These are phyloP conservation scores for Miniopterus natalensis DNA, from an alignment of 2,113 vertebrate genomes.

Conservation along the genomic window DNA sequence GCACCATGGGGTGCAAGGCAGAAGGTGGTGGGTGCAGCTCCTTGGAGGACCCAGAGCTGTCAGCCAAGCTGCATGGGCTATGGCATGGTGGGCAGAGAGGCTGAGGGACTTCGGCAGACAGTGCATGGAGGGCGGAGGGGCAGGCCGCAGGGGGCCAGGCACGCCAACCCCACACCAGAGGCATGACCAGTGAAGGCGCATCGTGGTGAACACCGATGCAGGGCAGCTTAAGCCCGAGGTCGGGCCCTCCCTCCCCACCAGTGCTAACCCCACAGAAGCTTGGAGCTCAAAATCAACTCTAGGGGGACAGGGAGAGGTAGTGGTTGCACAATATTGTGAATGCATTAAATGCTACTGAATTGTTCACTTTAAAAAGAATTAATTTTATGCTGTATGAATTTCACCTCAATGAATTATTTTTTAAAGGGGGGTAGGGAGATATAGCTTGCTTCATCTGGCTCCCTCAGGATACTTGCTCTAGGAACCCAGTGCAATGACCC, in stretches of 20 bases:
- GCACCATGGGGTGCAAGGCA: neutral
- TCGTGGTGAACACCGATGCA: accelerated
- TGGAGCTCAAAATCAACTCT: neutral
- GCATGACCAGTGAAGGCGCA: accelerated
- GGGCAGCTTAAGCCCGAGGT: neutral
- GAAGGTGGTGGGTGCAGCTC: neutral
- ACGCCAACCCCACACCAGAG: neutral
- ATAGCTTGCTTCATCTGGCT: neutral
- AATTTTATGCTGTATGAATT: neutral
- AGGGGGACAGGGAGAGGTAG: neutral
- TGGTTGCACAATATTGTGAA: neutral
- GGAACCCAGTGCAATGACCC: neutral
- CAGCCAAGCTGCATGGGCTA: neutral
- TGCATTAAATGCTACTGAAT: neutral
- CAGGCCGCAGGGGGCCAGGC: accelerated
- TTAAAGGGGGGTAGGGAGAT: neutral
- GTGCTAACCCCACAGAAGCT: neutral
- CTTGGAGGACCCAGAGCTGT: neutral
- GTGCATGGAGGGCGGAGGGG: accelerated
- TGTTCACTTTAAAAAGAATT: neutral
- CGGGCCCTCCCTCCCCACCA: too few species aligned
- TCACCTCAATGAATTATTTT: neutral
- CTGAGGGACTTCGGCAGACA: neutral
- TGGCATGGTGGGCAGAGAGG: neutral
- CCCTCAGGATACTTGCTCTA: neutral